These are phyloP conservation scores for Heliornis fulica DNA, from an alignment of 2,113 vertebrate genomes.

Conservation along the genomic window DNA sequence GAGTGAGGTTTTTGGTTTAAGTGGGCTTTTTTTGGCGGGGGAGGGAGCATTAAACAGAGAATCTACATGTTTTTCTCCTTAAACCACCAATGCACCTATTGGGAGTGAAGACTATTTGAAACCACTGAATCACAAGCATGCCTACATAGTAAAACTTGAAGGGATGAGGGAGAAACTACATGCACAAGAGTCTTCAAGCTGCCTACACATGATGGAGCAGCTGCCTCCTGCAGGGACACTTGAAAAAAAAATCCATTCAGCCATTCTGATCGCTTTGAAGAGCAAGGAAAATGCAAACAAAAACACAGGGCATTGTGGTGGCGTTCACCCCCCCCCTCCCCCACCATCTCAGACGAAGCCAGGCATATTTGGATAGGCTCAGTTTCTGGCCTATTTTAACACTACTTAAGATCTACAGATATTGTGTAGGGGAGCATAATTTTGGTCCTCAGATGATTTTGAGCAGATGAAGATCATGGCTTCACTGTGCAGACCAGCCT, in stretches of 20 bases:
- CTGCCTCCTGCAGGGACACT: neutral
- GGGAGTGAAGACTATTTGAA: neutral
- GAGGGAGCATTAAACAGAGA: neutral
- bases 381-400: neutral
- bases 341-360: neutral
- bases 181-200: neutral
- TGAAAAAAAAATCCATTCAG: neutral
- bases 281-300: neutral
- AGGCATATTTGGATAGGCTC: neutral
- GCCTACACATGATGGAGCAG: neutral
- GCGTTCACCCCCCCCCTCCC: too few species aligned
- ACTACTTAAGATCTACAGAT: neutral
- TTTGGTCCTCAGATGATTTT: neutral
- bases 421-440: neutral
- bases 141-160: neutral
- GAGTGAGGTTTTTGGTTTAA: too few species aligned
- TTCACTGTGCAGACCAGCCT: neutral
- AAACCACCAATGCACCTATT: neutral
- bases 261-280: neutral
- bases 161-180: neutral
- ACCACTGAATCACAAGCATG: neutral
- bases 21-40: too few species aligned
- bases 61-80: neutral
- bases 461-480: neutral
- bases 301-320: neutral